These are phyloP conservation scores for Rhinolophus ferrumequinum DNA, from an alignment of 2,113 vertebrate species.

Conservation along the genomic window DNA sequence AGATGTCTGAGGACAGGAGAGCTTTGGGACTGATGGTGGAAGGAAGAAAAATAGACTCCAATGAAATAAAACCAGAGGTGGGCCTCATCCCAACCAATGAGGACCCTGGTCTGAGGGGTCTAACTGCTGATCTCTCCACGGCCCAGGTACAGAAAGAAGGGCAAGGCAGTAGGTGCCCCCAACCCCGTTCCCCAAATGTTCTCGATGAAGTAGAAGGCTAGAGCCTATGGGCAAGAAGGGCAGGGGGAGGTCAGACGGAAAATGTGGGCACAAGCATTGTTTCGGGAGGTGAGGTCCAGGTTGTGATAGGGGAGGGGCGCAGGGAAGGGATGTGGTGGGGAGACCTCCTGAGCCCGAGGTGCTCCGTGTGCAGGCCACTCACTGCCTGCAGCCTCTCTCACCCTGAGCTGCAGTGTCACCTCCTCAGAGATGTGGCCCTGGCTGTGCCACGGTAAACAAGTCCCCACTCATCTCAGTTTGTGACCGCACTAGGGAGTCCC, in stretches of 20 bases:
- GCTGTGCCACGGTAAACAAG: not conserved
- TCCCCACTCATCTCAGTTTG: not conserved
- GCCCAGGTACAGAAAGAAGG: not conserved
- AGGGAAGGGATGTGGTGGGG: not conserved
- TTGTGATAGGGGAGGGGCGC: too few relatives aligned
- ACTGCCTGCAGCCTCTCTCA: not conserved
- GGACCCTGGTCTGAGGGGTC: not conserved
- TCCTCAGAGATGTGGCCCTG: not conserved
- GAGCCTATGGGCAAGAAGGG: not conserved
- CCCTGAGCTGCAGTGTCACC: not conserved
- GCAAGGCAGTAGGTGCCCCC: not conserved
- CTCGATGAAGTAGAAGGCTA: not conserved
- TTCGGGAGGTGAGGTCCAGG: not conserved
- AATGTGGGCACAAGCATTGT: not conserved
- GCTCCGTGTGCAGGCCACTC: not conserved
- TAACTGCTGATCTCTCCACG: fast-evolving
- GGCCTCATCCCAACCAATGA: not conserved
- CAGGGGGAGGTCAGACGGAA: not conserved
- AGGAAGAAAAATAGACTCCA: not conserved
- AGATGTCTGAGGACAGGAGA: not conserved
- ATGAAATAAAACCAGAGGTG: not conserved
- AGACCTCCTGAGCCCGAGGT: not conserved
- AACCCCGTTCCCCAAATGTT: too few relatives aligned
- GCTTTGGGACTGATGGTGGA: not conserved
- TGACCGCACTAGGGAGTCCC: not conserved